Conservation (phyloP, 2,113 vertebrate species). For the Entomyzon cyanotis region DNA sequence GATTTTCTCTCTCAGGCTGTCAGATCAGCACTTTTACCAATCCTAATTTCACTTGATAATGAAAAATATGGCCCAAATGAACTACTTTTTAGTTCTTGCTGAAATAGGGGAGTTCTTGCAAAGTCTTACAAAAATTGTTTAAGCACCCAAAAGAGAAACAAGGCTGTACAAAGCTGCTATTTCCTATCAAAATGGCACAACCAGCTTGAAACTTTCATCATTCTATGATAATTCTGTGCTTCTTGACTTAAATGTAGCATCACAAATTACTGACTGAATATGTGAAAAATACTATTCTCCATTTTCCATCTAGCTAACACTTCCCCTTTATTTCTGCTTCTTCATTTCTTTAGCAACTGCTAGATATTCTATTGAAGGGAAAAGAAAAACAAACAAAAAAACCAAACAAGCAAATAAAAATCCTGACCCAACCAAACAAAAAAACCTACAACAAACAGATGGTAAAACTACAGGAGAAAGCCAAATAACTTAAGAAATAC, state of each 20-base stretch:
- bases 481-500: neutral
- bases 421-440: neutral
- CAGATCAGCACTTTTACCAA: neutral
- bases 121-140: neutral
- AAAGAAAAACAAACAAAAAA: neutral
- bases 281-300: neutral
- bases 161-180: neutral
- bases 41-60: neutral
- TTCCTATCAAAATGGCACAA: neutral
- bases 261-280: neutral
- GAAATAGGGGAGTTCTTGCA: neutral
- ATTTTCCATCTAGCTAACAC: neutral
- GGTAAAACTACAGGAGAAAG: neutral
- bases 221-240: neutral
- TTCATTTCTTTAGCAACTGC: neutral
- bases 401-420: neutral
- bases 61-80: neutral
- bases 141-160: neutral
- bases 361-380: neutral
- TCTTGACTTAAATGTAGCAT: neutral
- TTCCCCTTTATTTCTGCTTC: neutral
- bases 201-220: neutral
- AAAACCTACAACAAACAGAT: neutral
- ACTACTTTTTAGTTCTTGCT: neutral
- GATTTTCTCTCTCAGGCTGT: neutral